Base-by-base conservation (phyloP, 2,888 invertebrate genomes). In the Epirrita christyi region DNA sequence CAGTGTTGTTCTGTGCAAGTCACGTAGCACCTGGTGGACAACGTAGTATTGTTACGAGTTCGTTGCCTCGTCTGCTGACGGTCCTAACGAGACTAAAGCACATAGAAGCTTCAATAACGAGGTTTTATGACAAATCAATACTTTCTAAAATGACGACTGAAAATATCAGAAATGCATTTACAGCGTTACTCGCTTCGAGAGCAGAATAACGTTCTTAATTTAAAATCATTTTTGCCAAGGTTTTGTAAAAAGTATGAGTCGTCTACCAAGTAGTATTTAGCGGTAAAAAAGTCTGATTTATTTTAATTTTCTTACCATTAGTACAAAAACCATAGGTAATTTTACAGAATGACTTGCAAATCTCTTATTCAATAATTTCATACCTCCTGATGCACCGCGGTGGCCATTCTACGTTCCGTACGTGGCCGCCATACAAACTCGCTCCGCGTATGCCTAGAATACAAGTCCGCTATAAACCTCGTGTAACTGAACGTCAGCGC, bases 371-470 rank as follows among this genome's bases (percentile, higher is more conserved):
- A 36, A 45, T 46, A 54, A 54, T 55, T 48, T 53, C 47, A 53
- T 54, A 40, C 36, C 29, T 48, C 34, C 36, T 27, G 48, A 52
- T 58, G 57, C 61, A 58, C 58, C 57, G 40, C 38, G 47, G 42
- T 42, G 51, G 54, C 54, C 50, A 59, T 37, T 28, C 55, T 61
- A 60, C 57, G 50, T 62, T 56, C 14, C 53, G 60, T 60, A 65
- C 64, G 64, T 65, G 64, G 55, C 40, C 37, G 54, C 45, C 58
- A 65, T 65, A 62, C 61, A 41, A 63, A 66, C 27, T 37, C 37
- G 21, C 29, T 45, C 15, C 51, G 46, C 57, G 45, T 61, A 55
- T 48, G 54, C 52, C 45, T 43, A 14, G 58, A 58, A 61, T 58
- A 51, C 51, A 29, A 51, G 41, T 45, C 37, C 21, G n/a, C 50